phyloP scores from a whole-genome alignment of 2,888 invertebrate species.

The Lydus trimaculatus region DNA sequence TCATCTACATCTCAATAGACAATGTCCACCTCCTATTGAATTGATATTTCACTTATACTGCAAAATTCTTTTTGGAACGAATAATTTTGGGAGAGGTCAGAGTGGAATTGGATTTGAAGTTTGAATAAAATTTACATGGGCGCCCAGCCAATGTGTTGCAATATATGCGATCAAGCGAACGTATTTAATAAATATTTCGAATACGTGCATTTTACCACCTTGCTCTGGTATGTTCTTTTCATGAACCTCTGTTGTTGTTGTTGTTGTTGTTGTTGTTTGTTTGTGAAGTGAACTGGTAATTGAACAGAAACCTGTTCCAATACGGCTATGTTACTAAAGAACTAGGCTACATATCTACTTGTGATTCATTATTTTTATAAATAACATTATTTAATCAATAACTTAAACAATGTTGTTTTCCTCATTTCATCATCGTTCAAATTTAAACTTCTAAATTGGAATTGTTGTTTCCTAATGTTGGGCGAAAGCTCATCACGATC shows the following conservation, averaged over 20 bases:
- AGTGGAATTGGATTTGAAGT: not conserved
- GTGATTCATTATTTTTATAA: constrained; percentile 6
- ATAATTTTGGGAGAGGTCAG: not conserved
- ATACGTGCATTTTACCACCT: constrained; percentile 36
- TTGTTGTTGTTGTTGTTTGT: not conserved
- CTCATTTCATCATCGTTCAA: not conserved
- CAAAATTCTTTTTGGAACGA: not conserved
- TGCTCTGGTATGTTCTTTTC: constrained; percentile 32
- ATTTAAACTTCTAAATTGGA: not conserved
- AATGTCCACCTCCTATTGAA: not conserved
- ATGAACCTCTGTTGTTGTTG: constrained; percentile 24
- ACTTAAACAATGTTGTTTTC: not conserved
- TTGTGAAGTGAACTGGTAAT: constrained; percentile 3
- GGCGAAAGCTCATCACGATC: not conserved
- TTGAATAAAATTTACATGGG: constrained; percentile 29
- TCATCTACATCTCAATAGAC: constrained; percentile 10
- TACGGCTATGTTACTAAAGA: not conserved
- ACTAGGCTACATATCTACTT: not conserved
- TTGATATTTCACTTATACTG: not conserved
- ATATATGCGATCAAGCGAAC: constrained; percentile 31
- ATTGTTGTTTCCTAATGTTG: not conserved
- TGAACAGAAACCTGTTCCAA: constrained; percentile 5
- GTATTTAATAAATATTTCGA: constrained; percentile 35
- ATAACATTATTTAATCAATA: constrained; percentile 5
- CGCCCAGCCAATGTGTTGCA: constrained; percentile 35